A percentile compares a stretch with the other conserved stretches of the same genome.
These are phyloP conservation scores for Thamnophis sirtalis DNA, from an alignment of 2,113 vertebrate genomes.

Conservation along the genomic window DNA sequence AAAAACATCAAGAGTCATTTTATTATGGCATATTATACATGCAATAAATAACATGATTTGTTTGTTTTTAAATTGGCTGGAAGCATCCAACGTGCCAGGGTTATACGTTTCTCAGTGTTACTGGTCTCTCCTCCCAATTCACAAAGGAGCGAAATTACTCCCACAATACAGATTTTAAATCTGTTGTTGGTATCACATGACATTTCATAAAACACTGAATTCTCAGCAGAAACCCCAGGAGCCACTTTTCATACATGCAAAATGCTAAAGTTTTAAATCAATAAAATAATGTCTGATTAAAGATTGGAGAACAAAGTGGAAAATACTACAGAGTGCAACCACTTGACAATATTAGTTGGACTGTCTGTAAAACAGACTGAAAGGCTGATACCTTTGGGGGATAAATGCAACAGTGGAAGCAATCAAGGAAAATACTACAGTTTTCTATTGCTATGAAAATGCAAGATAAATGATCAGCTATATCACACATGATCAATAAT, in stretches of 20 bases:
- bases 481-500: background rate
- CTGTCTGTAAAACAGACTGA: background rate
- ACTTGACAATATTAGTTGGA: background rate
- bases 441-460: background rate
- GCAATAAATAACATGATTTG: background rate
- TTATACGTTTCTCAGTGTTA: background rate
- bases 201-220: background rate
- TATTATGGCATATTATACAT: background rate
- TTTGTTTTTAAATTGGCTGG: background rate
- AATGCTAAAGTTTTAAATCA: background rate
- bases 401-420: background rate
- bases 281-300: background rate
- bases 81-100: background rate
- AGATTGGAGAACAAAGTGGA: background rate
- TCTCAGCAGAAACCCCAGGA: background rate
- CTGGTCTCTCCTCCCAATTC: background rate
- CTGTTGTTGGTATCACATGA: background rate
- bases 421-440: background rate
- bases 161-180: background rate
- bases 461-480: background rate
- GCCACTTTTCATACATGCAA: background rate
- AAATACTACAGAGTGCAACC: background rate
- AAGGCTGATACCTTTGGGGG: background rate
- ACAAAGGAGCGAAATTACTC: too few relatives aligned
- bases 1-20: background rate